Base-by-base conservation (phyloP, 2,888 invertebrate species). In the Sinopyrophorus schimmeli region DNA sequence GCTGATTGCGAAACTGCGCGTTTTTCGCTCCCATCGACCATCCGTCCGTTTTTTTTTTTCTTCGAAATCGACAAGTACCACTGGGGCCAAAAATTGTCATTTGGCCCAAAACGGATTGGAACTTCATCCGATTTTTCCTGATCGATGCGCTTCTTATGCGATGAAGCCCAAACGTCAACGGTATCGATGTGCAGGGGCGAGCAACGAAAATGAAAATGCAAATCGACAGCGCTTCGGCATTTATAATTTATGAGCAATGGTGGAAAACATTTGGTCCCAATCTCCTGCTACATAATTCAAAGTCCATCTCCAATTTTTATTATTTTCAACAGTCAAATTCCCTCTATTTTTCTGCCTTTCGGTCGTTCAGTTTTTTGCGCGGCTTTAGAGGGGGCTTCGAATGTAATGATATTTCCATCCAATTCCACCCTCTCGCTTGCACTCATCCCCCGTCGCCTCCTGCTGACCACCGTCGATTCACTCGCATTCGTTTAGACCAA, bases 271-370 rank as follows among this genome's bases (percentile, higher is more conserved):
- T 21, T 41, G 42, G 28, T 39, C 48, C 63, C 65, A 61, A 65
- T 63, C 62, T 66, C 65, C 72, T 71, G 69, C 72, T 73, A 73
- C 73, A 74, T 74, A 74, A 74, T 74, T 74, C 74, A 74, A 72
- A 72, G 72, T 73, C 73, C 73, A 73, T 73, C 72, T 73, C 73
- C 70, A 73, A 73, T 73, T 74, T 74, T 73, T 73, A 73, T 74
- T 73, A 73, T 73, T 73, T 73, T 72, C 72, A 72, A 72, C 73
- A 72, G 72, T 73, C 72, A 73, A 74, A 73, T 74, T 73, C 72
- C 69, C 72, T 72, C 71, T 72, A 73, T 74, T 73, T 73, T 73
- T 71, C 72, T 71, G 72, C 72, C 71, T 73, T 71, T 73, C 72
- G 72, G 69, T 71, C 72, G 70, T 71, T 70, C 70, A 70, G 70